phyloP scores from a whole-genome alignment of 2,888 invertebrate species.

The Mythimna albipuncta region DNA sequence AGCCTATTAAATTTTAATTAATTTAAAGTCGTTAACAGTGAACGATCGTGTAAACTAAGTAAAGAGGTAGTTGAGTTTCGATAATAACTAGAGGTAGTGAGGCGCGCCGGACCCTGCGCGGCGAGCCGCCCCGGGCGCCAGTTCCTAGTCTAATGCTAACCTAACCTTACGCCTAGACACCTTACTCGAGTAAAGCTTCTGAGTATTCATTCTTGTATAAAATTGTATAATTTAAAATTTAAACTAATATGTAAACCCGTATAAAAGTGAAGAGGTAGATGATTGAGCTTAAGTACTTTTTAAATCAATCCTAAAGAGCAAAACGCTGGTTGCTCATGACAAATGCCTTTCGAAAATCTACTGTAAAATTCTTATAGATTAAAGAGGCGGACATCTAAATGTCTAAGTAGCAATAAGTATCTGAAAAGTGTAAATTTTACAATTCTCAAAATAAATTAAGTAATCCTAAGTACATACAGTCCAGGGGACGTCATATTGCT shows the following conservation, averaged over 20 bases:
- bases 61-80: slow-evolving; percentile 90
- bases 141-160: slow-evolving; percentile 77
- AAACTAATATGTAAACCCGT: slow-evolving; percentile 91
- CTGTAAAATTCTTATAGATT: slow-evolving; percentile 83
- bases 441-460: slow-evolving; percentile 90
- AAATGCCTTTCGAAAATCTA: slow-evolving; percentile 70
- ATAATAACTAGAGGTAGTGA: slow-evolving; percentile 83
- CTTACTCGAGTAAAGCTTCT: slow-evolving; percentile 90
- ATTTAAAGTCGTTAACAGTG: slow-evolving; percentile 84
- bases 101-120: slow-evolving; percentile 88
- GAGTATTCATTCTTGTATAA: slow-evolving; percentile 90
- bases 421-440: slow-evolving; percentile 87
- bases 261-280: slow-evolving; percentile 91
- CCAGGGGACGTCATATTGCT: slow-evolving; percentile 88
- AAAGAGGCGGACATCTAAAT: slow-evolving; percentile 88
- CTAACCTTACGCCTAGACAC: slow-evolving; percentile 83
- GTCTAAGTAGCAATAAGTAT: slow-evolving; percentile 87
- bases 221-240: slow-evolving; percentile 86
- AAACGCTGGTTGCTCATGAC: slow-evolving; percentile 74
- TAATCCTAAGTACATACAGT: slow-evolving; percentile 90
- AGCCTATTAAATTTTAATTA: slow-evolving; percentile 79
- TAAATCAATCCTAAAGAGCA: slow-evolving; percentile 87
- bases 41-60: slow-evolving; percentile 86
- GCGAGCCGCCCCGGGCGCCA: slow-evolving; percentile 84
- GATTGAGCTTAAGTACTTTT: slow-evolving; percentile 89